These are phyloP conservation scores for Drosophila melanogaster DNA, from an alignment of 1,140 invertebrate genomes.

Conservation along the genomic window Release_6_plus_ISO1_MT NT_033777.3:13237501-13238000, in stretches of 20 bases:
- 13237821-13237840: background rate
- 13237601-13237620: constrained; percentile 36
- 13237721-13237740: constrained; percentile 34
- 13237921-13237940: no score
- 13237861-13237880: background rate
- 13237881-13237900: background rate
- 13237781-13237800: constrained; percentile 5
- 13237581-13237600: constrained; percentile 3
- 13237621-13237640: constrained; percentile 31
- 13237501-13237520: constrained; percentile 31
- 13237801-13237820: constrained; percentile 18
- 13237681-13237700: constrained; percentile 61
- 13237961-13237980: background rate
- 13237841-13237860: background rate
- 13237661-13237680: constrained; percentile 22
- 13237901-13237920: no score
- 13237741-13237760: constrained; percentile 51
- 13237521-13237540: constrained; percentile 31
- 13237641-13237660: constrained; percentile 52
- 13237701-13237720: constrained; percentile 56
- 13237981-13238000: background rate
- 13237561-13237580: background rate
- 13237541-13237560: background rate
- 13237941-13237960: no score
- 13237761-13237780: constrained; percentile 10